Evolutionary conservation across 2,888 invertebrate species (phyloP).

Genomic region (Cotesia congregata): DNA sequence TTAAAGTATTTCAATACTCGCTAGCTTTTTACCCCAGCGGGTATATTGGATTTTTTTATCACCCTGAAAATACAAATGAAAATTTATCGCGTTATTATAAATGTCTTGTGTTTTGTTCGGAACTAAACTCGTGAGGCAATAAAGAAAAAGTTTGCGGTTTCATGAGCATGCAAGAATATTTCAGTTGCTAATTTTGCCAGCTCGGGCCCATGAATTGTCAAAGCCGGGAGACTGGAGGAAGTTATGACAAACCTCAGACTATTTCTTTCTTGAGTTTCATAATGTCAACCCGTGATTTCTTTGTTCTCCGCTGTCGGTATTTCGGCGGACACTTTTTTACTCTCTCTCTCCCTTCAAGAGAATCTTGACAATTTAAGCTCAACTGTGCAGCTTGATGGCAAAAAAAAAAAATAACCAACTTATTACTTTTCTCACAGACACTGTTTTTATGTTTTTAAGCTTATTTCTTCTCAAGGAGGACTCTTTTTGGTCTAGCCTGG

Average conservation of each 20-base stretch:
- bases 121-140: too few relatives aligned
- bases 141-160: constrained; percentile 13
- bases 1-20: constrained; percentile 23
- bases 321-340: not conserved
- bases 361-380: constrained; percentile 7
- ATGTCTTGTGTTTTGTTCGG: not conserved
- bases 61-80: not conserved
- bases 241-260: constrained; percentile 13
- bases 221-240: constrained; percentile 19
- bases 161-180: constrained; percentile 11
- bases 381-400: not conserved
- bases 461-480: not conserved
- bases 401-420: constrained; percentile 3
- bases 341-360: not conserved
- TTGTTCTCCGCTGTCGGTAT: not conserved
- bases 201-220: constrained; percentile 33
- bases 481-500: not conserved
- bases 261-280: not conserved
- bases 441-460: not conserved
- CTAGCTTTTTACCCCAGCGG: not conserved
- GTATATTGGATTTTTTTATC: constrained; percentile 16
- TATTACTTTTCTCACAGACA: not conserved
- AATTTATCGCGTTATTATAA: constrained; percentile 5
- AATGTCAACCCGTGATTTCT: constrained; percentile 13
- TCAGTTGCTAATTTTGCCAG: not conserved